These are phyloP conservation scores for Glyptemys insculpta DNA, from an alignment of 2,797 vertebrate species.

Conservation along the genomic window DNA sequence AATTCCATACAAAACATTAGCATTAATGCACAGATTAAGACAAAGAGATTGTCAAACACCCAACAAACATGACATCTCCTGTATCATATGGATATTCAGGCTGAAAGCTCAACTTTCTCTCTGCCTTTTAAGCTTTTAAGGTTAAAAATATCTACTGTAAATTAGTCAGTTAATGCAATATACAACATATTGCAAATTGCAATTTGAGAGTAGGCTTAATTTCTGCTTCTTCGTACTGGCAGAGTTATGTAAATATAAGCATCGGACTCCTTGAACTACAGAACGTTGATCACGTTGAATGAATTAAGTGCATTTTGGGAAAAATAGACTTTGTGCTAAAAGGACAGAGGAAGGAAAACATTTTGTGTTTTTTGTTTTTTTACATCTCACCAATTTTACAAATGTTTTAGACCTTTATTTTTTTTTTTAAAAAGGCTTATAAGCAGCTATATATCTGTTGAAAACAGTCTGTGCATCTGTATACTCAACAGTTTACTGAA, in stretches of 20 bases:
- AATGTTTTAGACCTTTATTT: not conserved
- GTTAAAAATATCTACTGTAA: not conserved
- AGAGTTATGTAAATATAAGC: not conserved
- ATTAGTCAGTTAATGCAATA: not conserved
- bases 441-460: slow-evolving; percentile 2
- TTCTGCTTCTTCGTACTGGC: not conserved
- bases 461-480: not conserved
- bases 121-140: not conserved
- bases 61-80: not conserved
- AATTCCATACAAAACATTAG: not conserved
- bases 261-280: not conserved
- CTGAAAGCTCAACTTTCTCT: not conserved
- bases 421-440: not conserved
- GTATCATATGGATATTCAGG: not conserved
- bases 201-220: not conserved
- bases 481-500: slow-evolving; percentile 4
- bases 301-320: not conserved
- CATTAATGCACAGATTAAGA: not conserved
- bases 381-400: not conserved
- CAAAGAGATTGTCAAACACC: not conserved
- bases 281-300: not conserved
- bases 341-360: not conserved
- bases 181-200: not conserved
- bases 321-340: not conserved
- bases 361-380: not conserved